These are phyloP conservation scores for Malurus leucopterus DNA, from an alignment of 2,797 vertebrate species.

Conservation along the genomic window DNA sequence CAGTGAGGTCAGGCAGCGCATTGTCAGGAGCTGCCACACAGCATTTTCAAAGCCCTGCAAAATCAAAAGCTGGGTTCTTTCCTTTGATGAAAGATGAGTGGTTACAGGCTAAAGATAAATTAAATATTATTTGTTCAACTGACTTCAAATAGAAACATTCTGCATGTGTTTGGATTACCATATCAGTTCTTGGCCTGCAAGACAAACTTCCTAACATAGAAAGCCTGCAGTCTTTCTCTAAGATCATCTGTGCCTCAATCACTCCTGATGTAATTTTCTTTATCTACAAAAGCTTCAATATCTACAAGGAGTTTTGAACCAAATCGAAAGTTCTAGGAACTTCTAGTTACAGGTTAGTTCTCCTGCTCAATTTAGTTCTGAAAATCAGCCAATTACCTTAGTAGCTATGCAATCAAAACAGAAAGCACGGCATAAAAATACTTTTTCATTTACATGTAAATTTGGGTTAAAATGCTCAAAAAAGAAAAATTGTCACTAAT, in stretches of 20 bases:
- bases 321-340: not conserved
- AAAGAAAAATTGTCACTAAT: not conserved
- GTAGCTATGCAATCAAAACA: not conserved
- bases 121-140: not conserved
- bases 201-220: not conserved
- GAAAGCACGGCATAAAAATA: not conserved
- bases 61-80: not conserved
- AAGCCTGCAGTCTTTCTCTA: not conserved
- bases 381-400: not conserved
- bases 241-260: not conserved
- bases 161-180: not conserved
- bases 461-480: not conserved
- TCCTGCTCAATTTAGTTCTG: not conserved
- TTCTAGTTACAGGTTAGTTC: not conserved
- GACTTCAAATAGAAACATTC: not conserved
- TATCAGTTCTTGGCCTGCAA: not conserved
- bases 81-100: not conserved
- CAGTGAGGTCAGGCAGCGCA: not conserved
- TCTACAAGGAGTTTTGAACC: not conserved
- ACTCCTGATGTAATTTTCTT: not conserved
- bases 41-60: not conserved
- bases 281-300: not conserved
- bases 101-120: not conserved
- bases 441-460: not conserved
- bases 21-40: not conserved